Percentiles rank a stretch among this genome's conserved stretches.
Evolutionary conservation across 2,797 vertebrate genomes (phyloP).

Genomic region (Avahi laniger): DNA sequence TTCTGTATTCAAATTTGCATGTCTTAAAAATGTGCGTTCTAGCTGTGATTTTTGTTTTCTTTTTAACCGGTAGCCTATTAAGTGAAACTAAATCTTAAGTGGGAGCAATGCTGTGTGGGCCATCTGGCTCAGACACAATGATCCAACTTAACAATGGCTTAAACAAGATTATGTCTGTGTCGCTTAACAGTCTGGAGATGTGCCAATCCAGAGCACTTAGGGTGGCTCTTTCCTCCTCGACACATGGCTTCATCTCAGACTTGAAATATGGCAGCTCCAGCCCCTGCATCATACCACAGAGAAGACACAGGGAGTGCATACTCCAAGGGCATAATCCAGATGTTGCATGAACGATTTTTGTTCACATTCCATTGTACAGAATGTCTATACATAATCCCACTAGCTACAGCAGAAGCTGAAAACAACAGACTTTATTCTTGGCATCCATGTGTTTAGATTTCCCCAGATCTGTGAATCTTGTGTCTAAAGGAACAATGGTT

Average conservation of each 20-base stretch:
- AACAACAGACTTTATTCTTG: not conserved
- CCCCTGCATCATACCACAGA: not conserved
- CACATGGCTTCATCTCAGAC: not conserved
- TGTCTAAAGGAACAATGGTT: not conserved
- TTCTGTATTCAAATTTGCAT: not conserved
- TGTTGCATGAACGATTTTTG: not conserved
- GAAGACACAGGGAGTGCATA: not conserved
- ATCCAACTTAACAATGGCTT: not conserved
- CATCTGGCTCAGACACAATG: not conserved
- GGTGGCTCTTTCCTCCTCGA: not conserved
- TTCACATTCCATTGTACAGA: not conserved
- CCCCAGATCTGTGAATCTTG: not conserved
- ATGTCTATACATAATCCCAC: not conserved
- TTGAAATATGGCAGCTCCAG: not conserved
- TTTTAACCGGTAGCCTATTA: not conserved
- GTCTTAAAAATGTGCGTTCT: not conserved
- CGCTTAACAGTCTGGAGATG: not conserved
- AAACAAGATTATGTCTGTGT: not conserved
- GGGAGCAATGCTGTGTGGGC: not conserved
- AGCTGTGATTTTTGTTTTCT: not conserved
- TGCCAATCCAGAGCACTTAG: not conserved
- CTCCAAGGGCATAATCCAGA: not conserved
- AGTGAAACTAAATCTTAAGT: not conserved
- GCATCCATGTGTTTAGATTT: not conserved
- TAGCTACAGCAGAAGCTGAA: not conserved